These are phyloP conservation scores for Pseudomyrmex cubaensis DNA, from an alignment of 1,140 invertebrate species.

Conservation along the genomic window DNA sequence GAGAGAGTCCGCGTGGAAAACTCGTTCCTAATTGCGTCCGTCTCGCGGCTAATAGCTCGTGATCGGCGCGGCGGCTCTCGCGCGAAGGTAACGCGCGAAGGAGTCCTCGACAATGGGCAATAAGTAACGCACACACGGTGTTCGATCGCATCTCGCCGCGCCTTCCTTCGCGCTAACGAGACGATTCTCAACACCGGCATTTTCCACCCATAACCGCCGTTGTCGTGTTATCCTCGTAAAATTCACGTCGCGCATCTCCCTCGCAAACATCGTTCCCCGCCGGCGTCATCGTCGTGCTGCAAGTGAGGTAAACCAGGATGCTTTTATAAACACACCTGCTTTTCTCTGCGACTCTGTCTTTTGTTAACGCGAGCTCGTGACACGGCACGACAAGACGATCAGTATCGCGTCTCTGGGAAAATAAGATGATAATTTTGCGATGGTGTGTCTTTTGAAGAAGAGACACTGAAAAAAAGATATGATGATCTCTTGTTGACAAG, in stretches of 20 bases:
- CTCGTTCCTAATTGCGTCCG: slow-evolving; percentile 50
- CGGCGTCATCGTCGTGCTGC: slow-evolving; percentile 49
- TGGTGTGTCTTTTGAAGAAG: not conserved
- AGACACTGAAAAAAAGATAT: not conserved
- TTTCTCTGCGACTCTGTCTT: slow-evolving; percentile 40
- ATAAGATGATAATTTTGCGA: slow-evolving; percentile 42
- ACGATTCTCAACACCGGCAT: slow-evolving; percentile 64
- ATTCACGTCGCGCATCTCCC: slow-evolving; percentile 31
- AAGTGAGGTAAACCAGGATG: slow-evolving; percentile 47
- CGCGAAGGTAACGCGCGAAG: slow-evolving; percentile 37
- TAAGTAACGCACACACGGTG: slow-evolving; percentile 69
- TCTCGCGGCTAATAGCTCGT: slow-evolving; percentile 66
- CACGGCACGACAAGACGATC: slow-evolving; percentile 54
- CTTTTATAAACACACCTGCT: slow-evolving; percentile 24
- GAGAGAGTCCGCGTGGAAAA: slow-evolving; percentile 18
- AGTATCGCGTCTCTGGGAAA: slow-evolving; percentile 65
- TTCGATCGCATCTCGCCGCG: slow-evolving; percentile 66
- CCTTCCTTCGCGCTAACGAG: slow-evolving; percentile 66
- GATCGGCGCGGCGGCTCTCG: slow-evolving; percentile 31
- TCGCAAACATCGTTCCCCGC: not conserved
- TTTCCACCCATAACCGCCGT: slow-evolving; percentile 47
- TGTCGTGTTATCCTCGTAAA: slow-evolving; percentile 19
- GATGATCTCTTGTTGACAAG: slow-evolving; percentile 34
- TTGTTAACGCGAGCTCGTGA: slow-evolving; percentile 60
- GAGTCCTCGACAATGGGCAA: slow-evolving; percentile 70